Base-by-base conservation (phyloP, 2,113 vertebrate genomes). In the Syngnathus floridae region DNA sequence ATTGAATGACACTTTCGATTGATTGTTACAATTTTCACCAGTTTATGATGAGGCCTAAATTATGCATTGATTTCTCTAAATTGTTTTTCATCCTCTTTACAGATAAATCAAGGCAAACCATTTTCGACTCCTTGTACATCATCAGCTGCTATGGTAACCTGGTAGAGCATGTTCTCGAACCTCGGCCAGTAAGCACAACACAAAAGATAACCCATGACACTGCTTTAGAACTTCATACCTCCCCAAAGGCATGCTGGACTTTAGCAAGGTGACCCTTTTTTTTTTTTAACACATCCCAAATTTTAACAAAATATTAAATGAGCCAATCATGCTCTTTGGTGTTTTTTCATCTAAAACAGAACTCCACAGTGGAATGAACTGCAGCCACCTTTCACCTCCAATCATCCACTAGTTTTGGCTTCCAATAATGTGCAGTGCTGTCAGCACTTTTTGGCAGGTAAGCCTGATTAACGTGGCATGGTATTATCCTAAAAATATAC, bases 321-420 rank as follows among this genome's bases (percentile, higher is more conserved):
- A 40, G 16, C 2, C 14, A 60, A 37, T 17, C 2, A 48, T 21
- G 48, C 0, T 2, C 4, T 0, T 4, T 1, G 22, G 1, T 7
- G 40, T 66, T 68, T 54, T 41, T 64, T 37, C 75, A 57, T 81
- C 84, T 72, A 72, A 72, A 70, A 74, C 87, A 99, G 97, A 91
- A 98, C 96, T 56, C 96, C 94, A 64, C 97, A 96, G 75, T 98
- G 97, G 97, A 98, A 95, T 77, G 97, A 99, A 74, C 90, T 98
- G 61, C 97, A 98, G 86, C 96, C 95, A 55, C 96, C 95, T 48
- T 99, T 99, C 91, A 95, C 92, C 85, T 90, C 93, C 80, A 97
- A 91, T 86, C 95, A 99, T 83, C 94, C 95, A 5, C 84, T 99
- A 82, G 92, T 98, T 73, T 87, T 95, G 54, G 93, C 95, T 66